phyloP scores from a whole-genome alignment of 2,797 vertebrate species.

The Steatocranus sp. region DNA sequence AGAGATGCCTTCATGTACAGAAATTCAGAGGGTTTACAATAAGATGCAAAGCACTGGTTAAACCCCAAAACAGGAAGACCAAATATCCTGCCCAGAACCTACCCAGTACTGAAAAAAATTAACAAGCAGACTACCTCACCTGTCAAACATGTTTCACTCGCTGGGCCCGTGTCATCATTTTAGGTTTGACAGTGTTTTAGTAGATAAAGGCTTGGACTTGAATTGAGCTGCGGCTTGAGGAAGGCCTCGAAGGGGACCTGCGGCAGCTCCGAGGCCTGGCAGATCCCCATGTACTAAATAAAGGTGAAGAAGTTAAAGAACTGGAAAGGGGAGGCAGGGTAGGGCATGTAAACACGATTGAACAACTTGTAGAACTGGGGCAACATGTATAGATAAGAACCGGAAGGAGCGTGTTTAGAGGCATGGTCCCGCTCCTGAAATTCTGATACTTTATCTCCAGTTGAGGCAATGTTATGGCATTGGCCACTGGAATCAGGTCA shows the following conservation, averaged over 20 bases:
- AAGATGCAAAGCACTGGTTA: not conserved
- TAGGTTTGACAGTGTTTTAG: not conserved
- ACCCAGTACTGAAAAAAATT: not conserved
- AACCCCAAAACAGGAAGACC: not conserved
- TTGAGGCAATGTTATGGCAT: not conserved
- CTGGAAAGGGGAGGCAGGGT: not conserved
- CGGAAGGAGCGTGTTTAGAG: no score
- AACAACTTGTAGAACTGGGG: no score
- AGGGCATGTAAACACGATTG: no score
- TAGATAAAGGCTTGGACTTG: not conserved
- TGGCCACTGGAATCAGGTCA: not conserved
- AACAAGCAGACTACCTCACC: not conserved
- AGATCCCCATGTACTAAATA: not conserved
- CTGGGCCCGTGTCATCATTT: not conserved
- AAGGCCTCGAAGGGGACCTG: not conserved
- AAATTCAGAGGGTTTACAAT: not conserved
- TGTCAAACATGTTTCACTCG: not conserved
- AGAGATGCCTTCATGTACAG: not conserved
- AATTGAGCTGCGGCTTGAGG: not conserved
- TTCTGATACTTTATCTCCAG: no score
- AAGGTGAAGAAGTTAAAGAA: not conserved
- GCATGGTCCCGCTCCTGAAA: no score
- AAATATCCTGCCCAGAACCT: not conserved
- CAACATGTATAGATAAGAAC: no score
- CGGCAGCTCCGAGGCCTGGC: not conserved